Evolutionary conservation across 2,113 vertebrate genomes (phyloP).

Genomic region (Sterna hirundo): DNA sequence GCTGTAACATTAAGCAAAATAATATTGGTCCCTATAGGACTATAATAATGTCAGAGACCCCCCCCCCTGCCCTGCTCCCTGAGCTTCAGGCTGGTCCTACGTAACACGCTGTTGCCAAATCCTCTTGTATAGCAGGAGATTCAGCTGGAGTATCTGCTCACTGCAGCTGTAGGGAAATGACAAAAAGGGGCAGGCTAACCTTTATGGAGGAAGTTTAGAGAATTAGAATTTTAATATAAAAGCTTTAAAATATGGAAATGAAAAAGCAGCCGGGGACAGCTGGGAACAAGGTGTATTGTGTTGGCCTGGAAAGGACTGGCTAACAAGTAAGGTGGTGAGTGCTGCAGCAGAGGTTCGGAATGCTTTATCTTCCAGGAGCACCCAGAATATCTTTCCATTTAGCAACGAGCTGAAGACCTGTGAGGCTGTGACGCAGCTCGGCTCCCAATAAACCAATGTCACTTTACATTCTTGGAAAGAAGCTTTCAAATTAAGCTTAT

Average conservation of each 20-base stretch:
- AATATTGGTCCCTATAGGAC: neutral
- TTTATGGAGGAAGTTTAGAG: neutral
- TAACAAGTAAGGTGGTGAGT: neutral
- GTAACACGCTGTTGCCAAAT: neutral
- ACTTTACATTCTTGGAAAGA: neutral
- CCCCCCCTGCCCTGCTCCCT: accelerated
- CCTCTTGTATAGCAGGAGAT: neutral
- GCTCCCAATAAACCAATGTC: neutral
- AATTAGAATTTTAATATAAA: neutral
- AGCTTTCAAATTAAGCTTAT: neutral
- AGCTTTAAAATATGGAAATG: neutral
- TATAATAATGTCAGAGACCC: neutral
- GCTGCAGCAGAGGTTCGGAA: neutral
- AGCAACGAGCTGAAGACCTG: neutral
- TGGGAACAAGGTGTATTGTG: neutral
- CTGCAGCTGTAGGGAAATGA: neutral
- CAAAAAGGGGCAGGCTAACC: neutral
- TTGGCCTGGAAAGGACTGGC: neutral
- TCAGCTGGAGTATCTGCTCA: neutral
- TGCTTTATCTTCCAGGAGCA: neutral
- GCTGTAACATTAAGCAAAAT: neutral
- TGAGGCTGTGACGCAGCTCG: neutral
- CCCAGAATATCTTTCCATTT: neutral
- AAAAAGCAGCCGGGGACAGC: neutral
- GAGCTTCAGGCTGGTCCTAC: neutral